phyloP scores from a whole-genome alignment of 2,888 invertebrate genomes.

The Corythucha ciliata region DNA sequence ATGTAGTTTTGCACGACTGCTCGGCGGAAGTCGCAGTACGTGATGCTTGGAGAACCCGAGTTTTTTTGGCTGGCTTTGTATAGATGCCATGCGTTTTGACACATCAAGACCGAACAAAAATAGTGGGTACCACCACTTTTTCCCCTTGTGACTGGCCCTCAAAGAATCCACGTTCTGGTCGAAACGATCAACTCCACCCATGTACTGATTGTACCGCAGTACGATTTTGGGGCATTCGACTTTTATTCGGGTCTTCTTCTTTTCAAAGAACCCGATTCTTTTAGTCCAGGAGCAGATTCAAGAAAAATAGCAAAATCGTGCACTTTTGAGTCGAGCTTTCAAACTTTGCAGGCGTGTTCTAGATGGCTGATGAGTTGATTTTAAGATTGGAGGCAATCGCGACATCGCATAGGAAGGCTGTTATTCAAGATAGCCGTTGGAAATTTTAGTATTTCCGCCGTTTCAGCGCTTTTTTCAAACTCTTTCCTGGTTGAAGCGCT shows the following conservation, averaged over 20 bases:
- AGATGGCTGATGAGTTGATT: no score
- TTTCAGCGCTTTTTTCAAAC: no score
- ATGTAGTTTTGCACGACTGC: conserved; percentile 13
- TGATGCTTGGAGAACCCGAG: neutral
- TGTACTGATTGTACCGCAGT: neutral
- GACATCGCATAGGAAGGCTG: no score
- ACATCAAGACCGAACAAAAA: conserved; percentile 9
- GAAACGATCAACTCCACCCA: conserved; percentile 1
- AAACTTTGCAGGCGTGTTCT: no score
- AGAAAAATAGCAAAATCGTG: no score
- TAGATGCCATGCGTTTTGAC: conserved; percentile 6
- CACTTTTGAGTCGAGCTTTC: no score
- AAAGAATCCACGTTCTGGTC: conserved; percentile 5
- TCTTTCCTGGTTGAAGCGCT: no score
- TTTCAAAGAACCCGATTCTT: no score
- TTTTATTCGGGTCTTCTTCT: neutral
- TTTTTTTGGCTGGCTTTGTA: neutral
- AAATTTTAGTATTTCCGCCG: no score
- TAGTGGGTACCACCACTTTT: conserved; percentile 15
- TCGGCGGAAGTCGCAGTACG: conserved; percentile 10
- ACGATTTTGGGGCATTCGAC: neutral
- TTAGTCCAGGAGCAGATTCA: no score
- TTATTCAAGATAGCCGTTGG: no score
- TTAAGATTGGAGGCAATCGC: no score
- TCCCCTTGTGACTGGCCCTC: neutral